phyloP scores from a whole-genome alignment of 2,888 invertebrate genomes.

The Leptothorax acervorum region DNA sequence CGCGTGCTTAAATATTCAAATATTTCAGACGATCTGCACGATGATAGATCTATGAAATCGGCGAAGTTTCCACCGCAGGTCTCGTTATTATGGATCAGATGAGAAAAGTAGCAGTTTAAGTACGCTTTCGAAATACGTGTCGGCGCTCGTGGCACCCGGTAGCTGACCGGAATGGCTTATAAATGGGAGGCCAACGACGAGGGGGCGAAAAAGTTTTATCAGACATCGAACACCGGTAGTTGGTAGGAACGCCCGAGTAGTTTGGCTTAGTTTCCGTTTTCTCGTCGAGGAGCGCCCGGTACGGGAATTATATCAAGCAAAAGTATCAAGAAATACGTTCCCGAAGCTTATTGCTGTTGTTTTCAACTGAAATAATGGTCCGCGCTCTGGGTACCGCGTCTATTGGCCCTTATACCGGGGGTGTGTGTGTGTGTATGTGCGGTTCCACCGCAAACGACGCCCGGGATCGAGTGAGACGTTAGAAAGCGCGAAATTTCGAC shows the following conservation, averaged over 20 bases:
- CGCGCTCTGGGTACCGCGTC: slow-evolving; percentile 34
- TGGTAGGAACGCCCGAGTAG: slow-evolving; percentile 71
- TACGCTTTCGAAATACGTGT: slow-evolving; percentile 61
- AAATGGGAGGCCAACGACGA: slow-evolving; percentile 63
- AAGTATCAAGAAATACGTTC: slow-evolving; percentile 80
- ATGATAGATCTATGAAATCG: slow-evolving; percentile 68
- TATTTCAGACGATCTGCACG: slow-evolving; percentile 44
- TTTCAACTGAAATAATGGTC: slow-evolving; percentile 81
- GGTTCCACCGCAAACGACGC: slow-evolving; percentile 43
- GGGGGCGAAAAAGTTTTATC: slow-evolving; percentile 78
- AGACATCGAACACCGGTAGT: slow-evolving; percentile 78
- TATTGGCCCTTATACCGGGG: slow-evolving; percentile 55
- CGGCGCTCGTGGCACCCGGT: slow-evolving; percentile 70
- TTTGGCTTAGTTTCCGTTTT: slow-evolving; percentile 80
- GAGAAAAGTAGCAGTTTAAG: slow-evolving; percentile 63
- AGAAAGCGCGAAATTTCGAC: slow-evolving; percentile 39
- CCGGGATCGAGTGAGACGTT: slow-evolving; percentile 32
- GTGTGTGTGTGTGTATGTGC: slow-evolving; percentile 1
- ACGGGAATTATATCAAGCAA: slow-evolving; percentile 80
- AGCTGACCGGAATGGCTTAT: slow-evolving; percentile 72
- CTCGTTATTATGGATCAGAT: slow-evolving; percentile 70
- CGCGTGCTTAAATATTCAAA: slow-evolving; percentile 22
- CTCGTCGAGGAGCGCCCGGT: slow-evolving; percentile 62
- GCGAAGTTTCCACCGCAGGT: slow-evolving; percentile 62
- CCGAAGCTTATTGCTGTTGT: slow-evolving; percentile 83